Percentiles rank a stretch among this genome's conserved stretches.
Evolutionary conservation across 2,113 vertebrate species (phyloP).

Genomic region (Brachionichthys hirsutus): DNA sequence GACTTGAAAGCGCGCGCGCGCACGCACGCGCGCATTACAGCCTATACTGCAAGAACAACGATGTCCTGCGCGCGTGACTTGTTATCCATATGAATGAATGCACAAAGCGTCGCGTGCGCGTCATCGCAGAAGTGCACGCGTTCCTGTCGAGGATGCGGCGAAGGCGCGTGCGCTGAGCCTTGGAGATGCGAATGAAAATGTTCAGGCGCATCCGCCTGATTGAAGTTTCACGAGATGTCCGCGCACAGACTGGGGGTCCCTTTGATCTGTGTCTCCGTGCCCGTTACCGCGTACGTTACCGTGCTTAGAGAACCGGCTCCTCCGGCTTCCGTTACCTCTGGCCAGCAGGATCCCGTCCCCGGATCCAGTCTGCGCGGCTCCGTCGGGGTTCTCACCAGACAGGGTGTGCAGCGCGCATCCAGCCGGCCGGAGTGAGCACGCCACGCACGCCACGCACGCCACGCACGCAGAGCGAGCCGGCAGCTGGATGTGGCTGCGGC

Average conservation of each 20-base stretch:
- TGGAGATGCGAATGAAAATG: neutral
- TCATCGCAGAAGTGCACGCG: no score
- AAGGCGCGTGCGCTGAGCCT: no score
- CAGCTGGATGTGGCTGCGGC: constrained; percentile 23
- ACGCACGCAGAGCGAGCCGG: constrained; percentile 23
- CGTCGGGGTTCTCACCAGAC: neutral
- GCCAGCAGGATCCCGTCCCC: constrained; percentile 13
- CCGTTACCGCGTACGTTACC: constrained; percentile 3
- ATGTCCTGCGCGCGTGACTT: no score
- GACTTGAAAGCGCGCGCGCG: neutral
- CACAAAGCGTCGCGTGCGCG: no score
- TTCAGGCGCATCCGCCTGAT: neutral
- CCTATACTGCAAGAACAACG: no score
- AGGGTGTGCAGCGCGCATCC: constrained; percentile 27
- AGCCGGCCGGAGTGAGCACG: constrained; percentile 34
- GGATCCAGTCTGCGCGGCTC: constrained; percentile 27
- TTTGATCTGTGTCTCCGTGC: neutral
- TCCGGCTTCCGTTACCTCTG: constrained; percentile 31
- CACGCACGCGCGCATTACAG: no score
- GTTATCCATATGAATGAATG: no score
- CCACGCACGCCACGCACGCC: no score
- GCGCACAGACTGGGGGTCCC: constrained; percentile 11
- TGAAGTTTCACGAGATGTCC: constrained; percentile 18
- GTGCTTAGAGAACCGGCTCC: constrained; percentile 13
- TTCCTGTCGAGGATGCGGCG: no score